These are phyloP conservation scores for Ochropleura plecta DNA, from an alignment of 2,888 invertebrate species.

Conservation along the genomic window DNA sequence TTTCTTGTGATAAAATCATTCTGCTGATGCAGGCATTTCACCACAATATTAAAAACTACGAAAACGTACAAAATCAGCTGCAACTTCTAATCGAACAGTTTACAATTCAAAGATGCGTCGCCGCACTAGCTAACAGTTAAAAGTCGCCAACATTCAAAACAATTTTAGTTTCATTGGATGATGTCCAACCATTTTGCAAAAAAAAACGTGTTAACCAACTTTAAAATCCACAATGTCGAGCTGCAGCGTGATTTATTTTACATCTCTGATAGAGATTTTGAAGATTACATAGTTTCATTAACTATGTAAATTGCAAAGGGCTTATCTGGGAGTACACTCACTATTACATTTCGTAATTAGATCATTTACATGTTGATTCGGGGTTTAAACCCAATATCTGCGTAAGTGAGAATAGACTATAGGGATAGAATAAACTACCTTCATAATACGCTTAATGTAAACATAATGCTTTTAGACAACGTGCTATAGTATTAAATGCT, in stretches of 20 bases:
- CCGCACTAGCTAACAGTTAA: background rate
- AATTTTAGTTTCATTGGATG: constrained; percentile 47
- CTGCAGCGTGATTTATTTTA: constrained; percentile 36
- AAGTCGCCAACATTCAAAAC: constrained; percentile 23
- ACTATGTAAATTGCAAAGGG: constrained; percentile 30
- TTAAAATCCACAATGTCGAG: constrained; percentile 30
- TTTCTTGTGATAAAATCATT: background rate
- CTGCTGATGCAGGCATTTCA: background rate
- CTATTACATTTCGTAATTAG: constrained; percentile 42
- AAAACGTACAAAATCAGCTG: background rate
- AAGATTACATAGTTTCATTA: constrained; percentile 33
- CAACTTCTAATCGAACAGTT: background rate
- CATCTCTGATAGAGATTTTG: constrained; percentile 16
- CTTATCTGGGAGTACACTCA: constrained; percentile 27
- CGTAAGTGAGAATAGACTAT: constrained; percentile 27
- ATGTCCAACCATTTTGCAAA: constrained; percentile 49
- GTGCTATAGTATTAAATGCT: constrained; percentile 23
- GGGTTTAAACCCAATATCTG: constrained; percentile 26
- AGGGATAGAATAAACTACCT: constrained; percentile 25
- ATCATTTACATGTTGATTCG: constrained; percentile 40
- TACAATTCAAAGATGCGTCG: constrained; percentile 7
- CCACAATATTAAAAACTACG: background rate
- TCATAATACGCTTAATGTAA: constrained; percentile 19
- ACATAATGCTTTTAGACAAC: constrained; percentile 22
- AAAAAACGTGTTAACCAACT: constrained; percentile 48